Evolutionary conservation across 2,888 invertebrate species (phyloP), one percentile per base, ranked within the genome.

Genomic region (Conomelus anceps): DNA sequence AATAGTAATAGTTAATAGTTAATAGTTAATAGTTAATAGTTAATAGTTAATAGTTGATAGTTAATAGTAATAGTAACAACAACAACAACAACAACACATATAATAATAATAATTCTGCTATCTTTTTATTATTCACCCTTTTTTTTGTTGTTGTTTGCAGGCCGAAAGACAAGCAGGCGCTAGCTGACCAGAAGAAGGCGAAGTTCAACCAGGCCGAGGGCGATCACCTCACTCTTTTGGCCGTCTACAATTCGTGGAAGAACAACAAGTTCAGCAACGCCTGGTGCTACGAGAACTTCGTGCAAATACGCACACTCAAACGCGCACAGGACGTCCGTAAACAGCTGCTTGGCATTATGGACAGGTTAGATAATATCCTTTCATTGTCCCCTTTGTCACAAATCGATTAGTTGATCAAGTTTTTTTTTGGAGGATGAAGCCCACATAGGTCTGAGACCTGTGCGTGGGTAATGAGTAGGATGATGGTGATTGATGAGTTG

Each of bases 271-370:
- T 99, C 93, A 98, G 98, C 0, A 98, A 98, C 93, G 98, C 99
- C 0, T 99, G 99, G 99, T 99, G 99, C 93, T 99, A 99, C 92
- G 99, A 99, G 93, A 99, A 99, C 94, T 99, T 99, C 93, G 98
- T 99, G 3, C 99, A 99, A 94, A 98, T 99, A 34, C 94, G 99
- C 23, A 99, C 99, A 0, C 94, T 99, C 90, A 99, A 99, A 93
- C 95, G 99, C 22, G 98, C 99, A 0, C 99, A 99, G 94, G 99
- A 99, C 94, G 99, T 99, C 0, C 95, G 99, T 85, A 99, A 99
- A 93, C 99, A 99, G 93, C 94, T 99, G 92, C 94, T 99, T 24
- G 99, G 99, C 0, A 99, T 99, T 90, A 99, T 99, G 99, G 99
- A 99, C 93, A 95, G 97, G 96, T 96, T 63, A n/a, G 63, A 4